phyloP scores from a whole-genome alignment of 2,888 invertebrate genomes.

The Apodemia zela region DNA sequence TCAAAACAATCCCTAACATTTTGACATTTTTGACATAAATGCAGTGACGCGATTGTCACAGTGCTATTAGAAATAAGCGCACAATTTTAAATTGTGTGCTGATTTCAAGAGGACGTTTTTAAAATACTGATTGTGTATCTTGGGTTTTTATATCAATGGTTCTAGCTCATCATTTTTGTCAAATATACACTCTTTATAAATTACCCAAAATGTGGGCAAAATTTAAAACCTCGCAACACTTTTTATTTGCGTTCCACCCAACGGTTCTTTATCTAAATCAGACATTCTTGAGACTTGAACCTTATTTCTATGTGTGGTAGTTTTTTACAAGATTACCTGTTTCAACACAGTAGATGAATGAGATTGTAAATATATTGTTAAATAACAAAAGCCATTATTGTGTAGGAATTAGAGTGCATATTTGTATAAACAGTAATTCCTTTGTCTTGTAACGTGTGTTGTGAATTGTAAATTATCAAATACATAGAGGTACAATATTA shows the following conservation, averaged over 20 bases:
- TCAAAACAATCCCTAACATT: too few relatives aligned
- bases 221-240: neutral
- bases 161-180: neutral
- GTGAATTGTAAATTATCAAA: neutral
- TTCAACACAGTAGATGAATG: neutral
- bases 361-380: neutral
- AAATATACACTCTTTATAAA: neutral
- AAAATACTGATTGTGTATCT: too few relatives aligned
- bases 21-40: too few relatives aligned
- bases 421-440: neutral
- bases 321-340: constrained; percentile 15
- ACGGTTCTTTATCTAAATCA: constrained; percentile 16
- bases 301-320: constrained; percentile 8
- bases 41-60: too few relatives aligned
- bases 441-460: constrained; percentile 3
- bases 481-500: neutral
- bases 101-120: too few relatives aligned
- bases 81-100: too few relatives aligned
- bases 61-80: too few relatives aligned
- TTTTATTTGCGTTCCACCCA: constrained; percentile 1
- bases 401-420: neutral
- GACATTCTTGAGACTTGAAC: constrained; percentile 15
- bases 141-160: too few relatives aligned
- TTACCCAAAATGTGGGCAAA: neutral
- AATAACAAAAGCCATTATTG: neutral